phyloP scores from a whole-genome alignment of 2,113 vertebrate species.

The Plestiodon gilberti region DNA sequence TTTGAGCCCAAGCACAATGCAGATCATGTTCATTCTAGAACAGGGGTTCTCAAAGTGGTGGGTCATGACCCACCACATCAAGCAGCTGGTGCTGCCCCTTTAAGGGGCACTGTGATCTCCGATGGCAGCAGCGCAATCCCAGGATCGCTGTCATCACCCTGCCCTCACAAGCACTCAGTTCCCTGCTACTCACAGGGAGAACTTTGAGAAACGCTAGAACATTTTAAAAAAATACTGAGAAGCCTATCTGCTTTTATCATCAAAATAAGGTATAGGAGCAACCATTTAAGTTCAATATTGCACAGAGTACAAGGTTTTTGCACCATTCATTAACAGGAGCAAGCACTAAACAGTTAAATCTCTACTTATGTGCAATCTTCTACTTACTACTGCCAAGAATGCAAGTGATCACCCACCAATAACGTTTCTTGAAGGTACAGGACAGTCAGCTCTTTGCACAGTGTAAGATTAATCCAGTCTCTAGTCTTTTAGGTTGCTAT shows the following conservation, averaged over 20 bases:
- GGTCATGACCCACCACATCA: no score
- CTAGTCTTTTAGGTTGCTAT: background rate
- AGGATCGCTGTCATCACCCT: no score
- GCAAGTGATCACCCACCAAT: no score
- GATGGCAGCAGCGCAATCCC: no score
- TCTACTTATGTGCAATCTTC: background rate
- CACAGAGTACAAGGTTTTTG: background rate
- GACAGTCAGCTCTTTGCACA: background rate
- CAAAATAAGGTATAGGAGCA: background rate
- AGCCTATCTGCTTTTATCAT: background rate
- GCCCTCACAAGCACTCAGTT: no score
- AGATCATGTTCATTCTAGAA: no score
- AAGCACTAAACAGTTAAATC: background rate
- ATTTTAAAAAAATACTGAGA: background rate
- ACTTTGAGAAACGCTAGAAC: no score
- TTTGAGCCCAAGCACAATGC: background rate
- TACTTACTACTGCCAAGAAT: background rate
- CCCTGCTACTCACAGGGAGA: no score
- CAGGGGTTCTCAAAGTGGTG: no score
- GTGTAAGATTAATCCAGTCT: no score
- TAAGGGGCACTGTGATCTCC: no score
- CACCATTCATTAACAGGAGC: background rate
- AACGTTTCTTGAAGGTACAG: background rate
- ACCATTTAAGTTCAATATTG: background rate
- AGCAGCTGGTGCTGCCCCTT: no score